Conservation (phyloP, 2,113 vertebrate genomes). For the Cettia cetti region DNA sequence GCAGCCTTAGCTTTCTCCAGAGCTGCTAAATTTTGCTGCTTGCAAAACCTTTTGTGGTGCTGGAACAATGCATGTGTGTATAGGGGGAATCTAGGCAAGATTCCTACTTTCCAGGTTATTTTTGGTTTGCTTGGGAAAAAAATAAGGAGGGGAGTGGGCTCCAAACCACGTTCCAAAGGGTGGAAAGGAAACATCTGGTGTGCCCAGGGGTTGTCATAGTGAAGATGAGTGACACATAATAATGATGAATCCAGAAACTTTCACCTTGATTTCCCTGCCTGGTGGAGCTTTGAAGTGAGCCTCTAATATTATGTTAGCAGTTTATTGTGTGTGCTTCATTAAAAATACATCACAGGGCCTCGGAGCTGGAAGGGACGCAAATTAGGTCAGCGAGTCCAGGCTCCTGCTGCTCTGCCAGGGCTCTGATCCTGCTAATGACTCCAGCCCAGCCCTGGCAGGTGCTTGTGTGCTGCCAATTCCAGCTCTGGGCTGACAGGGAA, state of each 20-base stretch:
- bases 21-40: background rate
- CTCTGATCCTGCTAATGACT: conserved; percentile 55
- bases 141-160: background rate
- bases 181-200: background rate
- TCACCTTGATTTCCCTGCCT: conserved; percentile 48
- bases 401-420: conserved; percentile 26
- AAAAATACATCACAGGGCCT: conserved; percentile 62
- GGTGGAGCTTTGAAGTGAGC: conserved; percentile 45
- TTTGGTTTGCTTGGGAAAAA: background rate
- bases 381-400: conserved; percentile 48
- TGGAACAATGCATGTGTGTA: background rate
- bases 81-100: background rate
- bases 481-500: background rate
- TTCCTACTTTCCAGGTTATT: background rate
- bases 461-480: background rate
- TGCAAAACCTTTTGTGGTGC: background rate
- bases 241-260: conserved; percentile 35
- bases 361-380: conserved; percentile 50
- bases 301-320: conserved; percentile 46
- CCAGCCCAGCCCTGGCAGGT: conserved; percentile 42
- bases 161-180: background rate
- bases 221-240: conserved; percentile 28
- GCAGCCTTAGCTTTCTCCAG: background rate
- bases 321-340: conserved; percentile 62
- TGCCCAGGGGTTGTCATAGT: conserved; percentile 10